Evolutionary conservation across 2,113 vertebrate genomes (phyloP).

Genomic region (Corvus cornix): DNA sequence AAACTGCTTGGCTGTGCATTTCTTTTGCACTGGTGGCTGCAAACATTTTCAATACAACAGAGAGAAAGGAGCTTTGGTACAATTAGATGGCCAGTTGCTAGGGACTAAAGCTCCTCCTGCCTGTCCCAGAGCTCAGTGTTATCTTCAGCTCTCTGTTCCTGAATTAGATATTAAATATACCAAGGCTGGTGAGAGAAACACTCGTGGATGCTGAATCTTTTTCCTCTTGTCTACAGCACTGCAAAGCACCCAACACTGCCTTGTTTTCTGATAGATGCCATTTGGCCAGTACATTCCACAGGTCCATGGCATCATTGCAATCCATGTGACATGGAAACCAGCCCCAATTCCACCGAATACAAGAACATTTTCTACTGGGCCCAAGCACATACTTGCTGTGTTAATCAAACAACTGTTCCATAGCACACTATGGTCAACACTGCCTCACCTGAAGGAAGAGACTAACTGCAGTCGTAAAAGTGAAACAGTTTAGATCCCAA

Average conservation of each 20-base stretch:
- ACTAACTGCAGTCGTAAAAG: not conserved
- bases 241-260: not conserved
- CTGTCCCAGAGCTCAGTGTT: not conserved
- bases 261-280: not conserved
- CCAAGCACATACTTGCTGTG: not conserved
- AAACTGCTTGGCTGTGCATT: not conserved
- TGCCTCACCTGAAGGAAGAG: not conserved
- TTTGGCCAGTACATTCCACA: not conserved
- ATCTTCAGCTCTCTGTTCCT: not conserved
- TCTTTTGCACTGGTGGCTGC: not conserved
- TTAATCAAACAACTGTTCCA: not conserved
- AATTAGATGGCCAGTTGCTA: not conserved
- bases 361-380: not conserved
- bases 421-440: not conserved
- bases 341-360: not conserved
- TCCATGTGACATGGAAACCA: not conserved
- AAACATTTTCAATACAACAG: not conserved
- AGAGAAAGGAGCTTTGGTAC: not conserved
- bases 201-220: not conserved
- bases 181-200: not conserved
- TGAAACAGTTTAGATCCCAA: not conserved
- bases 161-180: not conserved
- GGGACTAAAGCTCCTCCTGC: not conserved
- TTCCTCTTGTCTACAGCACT: not conserved
- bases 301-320: not conserved